Evolutionary conservation across 2,113 vertebrate genomes (phyloP), one percentile per base, ranked within the genome.

Genomic region (Tachycineta bicolor): DNA sequence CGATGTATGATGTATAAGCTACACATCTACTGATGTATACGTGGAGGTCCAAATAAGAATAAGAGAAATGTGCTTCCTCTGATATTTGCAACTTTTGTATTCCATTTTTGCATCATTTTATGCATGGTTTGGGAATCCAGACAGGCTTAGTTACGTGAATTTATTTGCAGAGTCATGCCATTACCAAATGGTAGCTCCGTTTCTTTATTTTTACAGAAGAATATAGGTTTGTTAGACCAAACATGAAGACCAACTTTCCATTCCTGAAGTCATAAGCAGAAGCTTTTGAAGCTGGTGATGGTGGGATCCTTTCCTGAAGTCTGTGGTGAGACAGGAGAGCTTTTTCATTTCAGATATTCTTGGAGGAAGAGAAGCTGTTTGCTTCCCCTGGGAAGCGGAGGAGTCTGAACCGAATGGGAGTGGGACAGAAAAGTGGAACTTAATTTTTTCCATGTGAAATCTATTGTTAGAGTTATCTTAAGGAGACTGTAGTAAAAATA

Each of bases 41-140:
- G 78, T 34, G 44, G 60, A 71, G 20, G 44, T 90, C 68, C 71
- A 86, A 93, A 93, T 46, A 81, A 63, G 85, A 90, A 56, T 73
- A 92, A 89, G 37, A 89, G 49, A 81, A 79, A 87, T 60, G n/a
- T 64, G 8, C 19, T 93, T 83, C 68, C 85, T 96, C 79, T 94
- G 83, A 92, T 86, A 71, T 64, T 87, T 67, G 24, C 29, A 70
- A 80, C 2, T 55, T 84, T 75, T 49, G 11, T 25, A 26, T 75
- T 64, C 44, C 5, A 8, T 63, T 86, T 93, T 52, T 91, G 34
- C 16, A 62, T 70, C 8, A 33, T 59, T 93, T 85, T 91, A 34
- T 43, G n/a, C 11, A 5, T 65, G 29, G 8, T 47, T 92, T 93
- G n/a, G 74, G 55, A 85, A 83, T 65, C 10, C 46, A 83, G 29